These are phyloP conservation scores for Lasioglossum leucozonium DNA, from an alignment of 2,888 invertebrate species.

Conservation along the genomic window DNA sequence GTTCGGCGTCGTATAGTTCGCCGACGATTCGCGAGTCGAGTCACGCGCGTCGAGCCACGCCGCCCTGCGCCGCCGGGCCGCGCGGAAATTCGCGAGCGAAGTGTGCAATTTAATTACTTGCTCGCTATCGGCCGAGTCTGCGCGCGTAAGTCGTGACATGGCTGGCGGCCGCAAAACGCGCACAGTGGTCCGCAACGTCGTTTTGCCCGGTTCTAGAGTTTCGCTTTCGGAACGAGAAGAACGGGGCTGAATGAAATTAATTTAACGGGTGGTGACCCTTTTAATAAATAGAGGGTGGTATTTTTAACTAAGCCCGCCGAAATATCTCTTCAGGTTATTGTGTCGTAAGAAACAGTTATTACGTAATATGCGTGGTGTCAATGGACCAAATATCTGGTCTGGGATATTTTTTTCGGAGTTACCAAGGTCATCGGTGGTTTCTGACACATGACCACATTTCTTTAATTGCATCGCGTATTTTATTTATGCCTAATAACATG, in stretches of 20 bases:
- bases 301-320: too few relatives aligned
- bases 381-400: too few relatives aligned
- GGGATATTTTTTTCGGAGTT: too few relatives aligned
- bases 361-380: too few relatives aligned
- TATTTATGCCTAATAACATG: too few relatives aligned
- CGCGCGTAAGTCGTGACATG: background rate
- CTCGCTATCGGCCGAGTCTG: conserved; percentile 42
- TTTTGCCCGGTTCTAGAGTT: background rate
- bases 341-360: too few relatives aligned
- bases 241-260: background rate
- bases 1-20: conserved; percentile 58
- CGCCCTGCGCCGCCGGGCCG: too few relatives aligned
- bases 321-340: too few relatives aligned
- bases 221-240: background rate
- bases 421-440: too few relatives aligned
- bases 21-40: conserved; percentile 57
- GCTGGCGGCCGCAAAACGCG: background rate
- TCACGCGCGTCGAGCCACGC: conserved; percentile 58
- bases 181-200: background rate
- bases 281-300: too few relatives aligned
- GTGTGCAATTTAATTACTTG: conserved; percentile 75
- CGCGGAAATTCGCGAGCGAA: conserved; percentile 65
- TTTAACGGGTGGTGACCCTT: background rate
- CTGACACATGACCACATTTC: too few relatives aligned
- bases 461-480: too few relatives aligned